Evolutionary conservation across 2,888 invertebrate genomes (phyloP).

Genomic region (Quadriops clusia): DNA sequence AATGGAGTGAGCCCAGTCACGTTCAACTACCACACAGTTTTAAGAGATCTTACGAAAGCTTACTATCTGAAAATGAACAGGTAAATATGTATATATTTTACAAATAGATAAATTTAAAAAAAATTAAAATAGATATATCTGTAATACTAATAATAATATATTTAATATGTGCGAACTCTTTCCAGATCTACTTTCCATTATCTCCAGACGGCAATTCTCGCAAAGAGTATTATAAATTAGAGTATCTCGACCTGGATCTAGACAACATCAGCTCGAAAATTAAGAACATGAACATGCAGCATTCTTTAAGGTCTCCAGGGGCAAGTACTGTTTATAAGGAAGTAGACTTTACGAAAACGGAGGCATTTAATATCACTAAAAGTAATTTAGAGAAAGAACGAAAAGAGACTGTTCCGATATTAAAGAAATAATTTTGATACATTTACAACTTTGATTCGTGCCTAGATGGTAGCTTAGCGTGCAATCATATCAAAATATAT

Average conservation of each 20-base stretch:
- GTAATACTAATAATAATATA: not conserved
- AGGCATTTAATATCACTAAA: constrained; percentile 79
- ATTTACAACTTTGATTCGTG: too few species aligned
- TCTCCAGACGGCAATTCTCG: constrained; percentile 8
- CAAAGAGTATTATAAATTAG: constrained; percentile 37
- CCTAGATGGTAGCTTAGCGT: too few species aligned
- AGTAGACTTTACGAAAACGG: constrained; percentile 88
- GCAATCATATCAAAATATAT: too few species aligned
- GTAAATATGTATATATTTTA: constrained; percentile 13
- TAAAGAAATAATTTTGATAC: too few species aligned
- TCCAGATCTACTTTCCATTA: constrained; percentile 16
- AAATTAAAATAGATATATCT: not conserved
- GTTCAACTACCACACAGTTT: constrained; percentile 39
- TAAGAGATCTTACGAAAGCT: constrained; percentile 30
- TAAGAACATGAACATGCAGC: constrained; percentile 10
- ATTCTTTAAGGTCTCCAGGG: constrained; percentile 22
- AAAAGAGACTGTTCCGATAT: too few species aligned
- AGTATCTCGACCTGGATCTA: constrained; percentile 81
- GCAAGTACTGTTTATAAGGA: constrained; percentile 67
- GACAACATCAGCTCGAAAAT: constrained; percentile 31
- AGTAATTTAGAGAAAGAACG: constrained; percentile 66
- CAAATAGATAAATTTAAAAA: constrained; percentile 3
- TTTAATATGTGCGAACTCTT: constrained; percentile 3
- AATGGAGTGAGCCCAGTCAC: constrained; percentile 45
- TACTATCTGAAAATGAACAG: constrained; percentile 19